Evolutionary conservation across 2,113 vertebrate species (phyloP).

Genomic region (Macrotus californicus): DNA sequence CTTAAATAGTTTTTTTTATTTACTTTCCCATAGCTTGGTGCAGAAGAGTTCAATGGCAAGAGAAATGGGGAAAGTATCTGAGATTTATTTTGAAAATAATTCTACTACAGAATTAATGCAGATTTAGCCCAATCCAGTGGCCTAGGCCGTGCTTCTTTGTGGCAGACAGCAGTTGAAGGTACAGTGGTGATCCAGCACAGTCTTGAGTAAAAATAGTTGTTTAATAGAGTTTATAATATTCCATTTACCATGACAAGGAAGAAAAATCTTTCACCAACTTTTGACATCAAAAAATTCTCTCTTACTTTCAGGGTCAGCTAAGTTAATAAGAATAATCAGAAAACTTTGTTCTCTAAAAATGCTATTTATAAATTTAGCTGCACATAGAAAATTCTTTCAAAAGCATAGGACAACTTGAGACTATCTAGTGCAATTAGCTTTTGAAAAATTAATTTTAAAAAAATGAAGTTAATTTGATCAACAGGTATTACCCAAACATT

Average conservation of each 20-base stretch:
- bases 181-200: neutral
- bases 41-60: neutral
- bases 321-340: neutral
- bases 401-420: neutral
- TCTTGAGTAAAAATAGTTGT: neutral
- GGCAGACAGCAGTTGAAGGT: neutral
- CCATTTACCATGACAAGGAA: neutral
- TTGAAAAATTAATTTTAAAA: neutral
- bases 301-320: neutral
- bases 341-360: conserved; percentile 6
- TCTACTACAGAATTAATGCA: neutral
- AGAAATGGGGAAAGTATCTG: neutral
- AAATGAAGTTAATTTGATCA: neutral
- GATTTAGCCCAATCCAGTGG: neutral
- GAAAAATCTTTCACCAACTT: neutral
- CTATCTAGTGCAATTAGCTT: neutral
- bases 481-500: neutral
- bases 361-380: neutral
- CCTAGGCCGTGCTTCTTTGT: neutral
- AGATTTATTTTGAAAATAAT: neutral
- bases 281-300: neutral
- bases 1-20: neutral
- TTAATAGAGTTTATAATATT: neutral
- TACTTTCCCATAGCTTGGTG: neutral
- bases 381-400: neutral